phyloP scores from a whole-genome alignment of 2,888 invertebrate genomes.

The Lepidocyrtinus sp. region DNA sequence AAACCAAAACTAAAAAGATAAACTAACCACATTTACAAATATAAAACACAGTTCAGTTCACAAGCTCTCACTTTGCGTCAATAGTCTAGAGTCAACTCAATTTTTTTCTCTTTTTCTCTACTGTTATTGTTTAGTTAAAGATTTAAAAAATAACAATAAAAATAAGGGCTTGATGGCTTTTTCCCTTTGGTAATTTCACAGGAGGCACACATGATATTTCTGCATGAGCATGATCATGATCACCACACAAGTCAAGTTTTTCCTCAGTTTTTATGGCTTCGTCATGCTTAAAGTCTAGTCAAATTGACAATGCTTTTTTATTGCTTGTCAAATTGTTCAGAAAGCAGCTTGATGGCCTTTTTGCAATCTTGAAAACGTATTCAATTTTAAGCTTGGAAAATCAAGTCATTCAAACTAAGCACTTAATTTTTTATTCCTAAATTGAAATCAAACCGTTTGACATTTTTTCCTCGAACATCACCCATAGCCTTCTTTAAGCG shows the following conservation, averaged over 20 bases:
- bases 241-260: slow-evolving; percentile 6
- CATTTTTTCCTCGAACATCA: no score
- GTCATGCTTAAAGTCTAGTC: neutral
- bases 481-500: no score
- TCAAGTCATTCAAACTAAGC: no score
- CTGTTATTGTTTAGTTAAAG: neutral
- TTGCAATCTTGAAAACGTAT: neutral
- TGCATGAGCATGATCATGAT: slow-evolving; percentile 1
- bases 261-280: slow-evolving; percentile 1
- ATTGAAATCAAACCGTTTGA: no score
- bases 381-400: no score
- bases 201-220: slow-evolving; percentile 9
- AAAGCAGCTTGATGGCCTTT: slow-evolving; percentile 14
- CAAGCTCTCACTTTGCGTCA: neutral
- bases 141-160: slow-evolving; percentile 1
- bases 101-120: slow-evolving; percentile 6
- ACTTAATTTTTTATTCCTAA: no score
- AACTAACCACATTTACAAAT: slow-evolving; percentile 7
- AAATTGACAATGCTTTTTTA: slow-evolving; percentile 17
- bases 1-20: slow-evolving; percentile 10
- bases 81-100: neutral
- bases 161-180: neutral
- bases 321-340: slow-evolving; percentile 13
- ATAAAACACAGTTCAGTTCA: slow-evolving; percentile 10
- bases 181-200: neutral